Conservation (phyloP, 2,113 vertebrate genomes). For the Bufo bufo region DNA sequence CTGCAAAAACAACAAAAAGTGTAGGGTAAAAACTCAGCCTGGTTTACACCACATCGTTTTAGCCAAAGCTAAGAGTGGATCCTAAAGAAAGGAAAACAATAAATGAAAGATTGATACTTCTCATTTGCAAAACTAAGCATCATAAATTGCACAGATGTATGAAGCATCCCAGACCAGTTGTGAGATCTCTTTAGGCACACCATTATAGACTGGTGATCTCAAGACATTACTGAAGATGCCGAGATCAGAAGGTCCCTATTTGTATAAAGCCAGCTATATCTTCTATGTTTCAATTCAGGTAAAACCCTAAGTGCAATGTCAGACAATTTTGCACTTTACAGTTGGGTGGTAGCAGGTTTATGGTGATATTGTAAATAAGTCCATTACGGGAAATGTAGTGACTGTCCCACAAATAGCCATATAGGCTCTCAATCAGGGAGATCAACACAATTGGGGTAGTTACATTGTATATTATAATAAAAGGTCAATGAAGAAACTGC, state of each 20-base stretch:
- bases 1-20: no score
- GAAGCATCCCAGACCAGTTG: background rate
- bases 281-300: background rate
- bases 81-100: background rate
- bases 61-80: background rate
- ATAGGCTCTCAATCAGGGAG: background rate
- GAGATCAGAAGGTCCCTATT: background rate
- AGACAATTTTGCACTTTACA: constrained; percentile 24
- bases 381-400: background rate
- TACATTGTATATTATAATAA: background rate
- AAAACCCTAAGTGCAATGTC: background rate
- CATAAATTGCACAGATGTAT: background rate
- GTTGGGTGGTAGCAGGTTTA: background rate
- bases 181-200: background rate
- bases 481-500: background rate
- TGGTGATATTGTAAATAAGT: background rate
- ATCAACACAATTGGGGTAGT: background rate
- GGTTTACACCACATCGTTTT: background rate
- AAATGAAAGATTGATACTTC: background rate
- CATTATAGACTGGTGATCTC: background rate
- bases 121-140: background rate
- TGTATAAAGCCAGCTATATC: background rate
- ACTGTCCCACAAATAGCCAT: background rate
- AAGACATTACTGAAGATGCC: background rate
- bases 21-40: background rate